Evolutionary conservation across 2,888 invertebrate species (phyloP), one percentile per base, ranked within the genome.

Genomic region (Zygaena filipendulae): DNA sequence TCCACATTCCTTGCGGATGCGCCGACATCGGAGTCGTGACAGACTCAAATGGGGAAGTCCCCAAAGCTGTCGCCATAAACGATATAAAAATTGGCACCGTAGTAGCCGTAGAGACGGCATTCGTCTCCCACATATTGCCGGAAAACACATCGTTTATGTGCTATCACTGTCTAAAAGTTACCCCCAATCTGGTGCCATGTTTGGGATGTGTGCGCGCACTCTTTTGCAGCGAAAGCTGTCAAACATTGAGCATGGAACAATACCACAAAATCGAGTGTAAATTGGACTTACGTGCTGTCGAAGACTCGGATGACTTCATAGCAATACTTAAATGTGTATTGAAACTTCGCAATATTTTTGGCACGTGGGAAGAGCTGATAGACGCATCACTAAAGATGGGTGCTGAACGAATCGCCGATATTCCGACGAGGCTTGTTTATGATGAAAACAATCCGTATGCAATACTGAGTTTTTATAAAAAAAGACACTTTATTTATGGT

Each of bases 221-320:
- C 8, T 54, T 49, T 25, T 54, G 53, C 26, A 29, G 38, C 32
- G 34, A 45, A n/a, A 7, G 27, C 3, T 54, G 53, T 29, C 45
- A 29, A 32, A 19, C 22, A 9, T 18, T 24, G 6, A 42, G 45
- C 26, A 4, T 32, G 11, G 13, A 31, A 0, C 41, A 49, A 21
- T 49, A 43, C 11, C 53, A 54, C 21, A 21, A 31, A 1, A 27
- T 36, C 30, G 51, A 50, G 36, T 54, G 53, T 25, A n/a, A n/a
- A n/a, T n/a, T n/a, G n/a, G n/a, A n/a, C n/a, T n/a, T n/a, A n/a
- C n/a, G n/a, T n/a, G n/a, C n/a, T n/a, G n/a, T n/a, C n/a, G n/a
- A n/a, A n/a, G n/a, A n/a, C n/a, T n/a, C n/a, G n/a, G n/a, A n/a
- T n/a, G n/a, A n/a, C n/a, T n/a, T 52, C 0, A 46, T 41, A 36